A percentile compares a stretch with the other conserved stretches of the same genome.
These are phyloP conservation scores for Phallusia fumigata DNA, from an alignment of 23 tunicate species.

Conservation along the genomic window DNA sequence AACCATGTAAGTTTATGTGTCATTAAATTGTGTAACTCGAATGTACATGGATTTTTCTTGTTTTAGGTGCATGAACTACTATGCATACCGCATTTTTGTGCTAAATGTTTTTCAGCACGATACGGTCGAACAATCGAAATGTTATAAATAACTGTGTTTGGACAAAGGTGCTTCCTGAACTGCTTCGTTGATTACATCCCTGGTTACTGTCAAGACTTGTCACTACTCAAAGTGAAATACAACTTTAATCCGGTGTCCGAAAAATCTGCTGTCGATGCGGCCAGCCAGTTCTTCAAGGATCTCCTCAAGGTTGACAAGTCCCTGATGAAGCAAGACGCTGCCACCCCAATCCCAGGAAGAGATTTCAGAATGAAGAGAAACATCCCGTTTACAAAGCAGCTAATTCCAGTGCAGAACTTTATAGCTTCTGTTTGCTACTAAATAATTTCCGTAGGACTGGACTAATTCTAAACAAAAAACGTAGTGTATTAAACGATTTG, in stretches of 20 bases:
- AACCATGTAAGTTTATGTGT: conserved; percentile 27
- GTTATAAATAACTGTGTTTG: no score
- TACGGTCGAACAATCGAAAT: background rate
- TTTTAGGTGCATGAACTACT: background rate
- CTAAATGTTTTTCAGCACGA: background rate
- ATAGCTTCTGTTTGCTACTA: conserved; percentile 42
- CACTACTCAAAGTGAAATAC: conserved; percentile 32
- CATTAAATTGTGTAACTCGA: no score
- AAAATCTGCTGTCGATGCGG: background rate
- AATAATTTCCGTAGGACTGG: background rate
- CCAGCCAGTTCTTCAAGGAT: background rate
- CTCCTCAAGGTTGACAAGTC: conserved; percentile 11
- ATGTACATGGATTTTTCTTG: background rate
- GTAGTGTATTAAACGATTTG: no score
- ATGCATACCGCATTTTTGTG: no score
- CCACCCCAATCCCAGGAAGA: conserved; percentile 15
- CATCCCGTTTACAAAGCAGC: conserved; percentile 20
- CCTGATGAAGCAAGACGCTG: conserved; percentile 15
- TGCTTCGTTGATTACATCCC: conserved; percentile 57
- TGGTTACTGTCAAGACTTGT: conserved; percentile 7
- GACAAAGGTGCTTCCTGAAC: conserved; percentile 46
- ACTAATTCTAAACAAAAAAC: no score
- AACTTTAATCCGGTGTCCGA: conserved; percentile 18
- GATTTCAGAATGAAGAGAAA: background rate
- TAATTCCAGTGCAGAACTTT: conserved; percentile 25